Percentiles rank a stretch among this genome's conserved stretches.
Conservation (phyloP, 2,113 vertebrate genomes). For the Labrus mixtus region DNA sequence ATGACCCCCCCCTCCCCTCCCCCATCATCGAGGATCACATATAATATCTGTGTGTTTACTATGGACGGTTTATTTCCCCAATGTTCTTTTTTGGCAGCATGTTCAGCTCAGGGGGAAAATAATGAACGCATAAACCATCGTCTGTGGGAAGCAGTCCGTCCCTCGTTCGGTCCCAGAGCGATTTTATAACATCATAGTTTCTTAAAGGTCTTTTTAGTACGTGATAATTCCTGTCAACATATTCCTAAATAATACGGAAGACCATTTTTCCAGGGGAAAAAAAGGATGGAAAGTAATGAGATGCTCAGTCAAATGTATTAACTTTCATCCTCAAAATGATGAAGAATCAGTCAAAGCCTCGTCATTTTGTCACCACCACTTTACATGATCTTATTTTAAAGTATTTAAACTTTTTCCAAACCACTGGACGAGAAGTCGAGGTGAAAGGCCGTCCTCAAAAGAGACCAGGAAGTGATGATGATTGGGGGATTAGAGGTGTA, state of each 20-base stretch:
- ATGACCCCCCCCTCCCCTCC: slow-evolving; percentile 47
- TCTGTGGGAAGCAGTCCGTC: slow-evolving; percentile 21
- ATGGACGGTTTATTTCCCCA: slow-evolving; percentile 16
- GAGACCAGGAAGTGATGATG: too few species aligned
- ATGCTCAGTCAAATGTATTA: too few species aligned
- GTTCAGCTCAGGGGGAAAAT: slow-evolving; percentile 10
- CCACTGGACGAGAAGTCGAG: too few species aligned
- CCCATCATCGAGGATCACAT: slow-evolving; percentile 28
- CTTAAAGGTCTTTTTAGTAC: slow-evolving; percentile 7
- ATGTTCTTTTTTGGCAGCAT: slow-evolving; percentile 27
- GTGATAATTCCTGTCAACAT: slow-evolving; percentile 8
- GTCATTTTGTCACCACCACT: not conserved
- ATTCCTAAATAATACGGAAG: not conserved
- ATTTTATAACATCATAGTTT: not conserved
- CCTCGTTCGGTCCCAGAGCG: not conserved
- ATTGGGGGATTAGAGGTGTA: too few species aligned
- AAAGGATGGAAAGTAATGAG: not conserved
- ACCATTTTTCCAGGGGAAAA: not conserved
- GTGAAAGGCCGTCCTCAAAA: too few species aligned
- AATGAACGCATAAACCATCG: slow-evolving; percentile 6
- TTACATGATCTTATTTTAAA: not conserved
- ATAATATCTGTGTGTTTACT: slow-evolving; percentile 50
- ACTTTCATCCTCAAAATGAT: not conserved
- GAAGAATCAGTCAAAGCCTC: not conserved
- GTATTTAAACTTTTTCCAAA: not conserved